Evolutionary conservation across 2,113 vertebrate genomes (phyloP), one percentile per base, ranked within the genome.

Genomic region (Cygnus buccinator): DNA sequence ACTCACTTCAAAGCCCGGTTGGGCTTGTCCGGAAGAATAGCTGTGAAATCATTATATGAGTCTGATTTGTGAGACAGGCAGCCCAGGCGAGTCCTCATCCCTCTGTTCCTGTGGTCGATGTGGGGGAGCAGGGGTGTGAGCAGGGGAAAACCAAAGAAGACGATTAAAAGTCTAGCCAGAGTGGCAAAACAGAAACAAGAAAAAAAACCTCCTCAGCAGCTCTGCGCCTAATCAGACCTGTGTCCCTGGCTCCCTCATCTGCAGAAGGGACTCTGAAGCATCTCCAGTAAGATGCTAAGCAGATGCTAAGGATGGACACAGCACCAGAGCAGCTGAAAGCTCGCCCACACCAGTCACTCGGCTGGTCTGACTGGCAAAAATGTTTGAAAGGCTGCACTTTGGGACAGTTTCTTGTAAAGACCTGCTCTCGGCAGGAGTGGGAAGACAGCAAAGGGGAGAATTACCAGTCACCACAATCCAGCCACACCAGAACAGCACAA

Each of bases 21-120:
- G 41, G 99, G 98, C 90, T 99, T 99, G 95, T 99, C 99, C 11
- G 98, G 98, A 95, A 99, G 98, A 95, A 99, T 99, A 94, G 99
- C 98, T 23, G 99, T 99, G 98, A 99, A 99, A 97, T 99, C 99
- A 37, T 98, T 99, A 97, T 98, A 99, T 52, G 99, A 99, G 97
- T 99, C 99, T 43, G 99, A 99, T 96, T 99, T 99, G 97, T 99
- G 98, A 95, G 99, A 99, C 94, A 99, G 98, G 97, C 99, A 99
- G 84, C 99, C 99, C 81, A 99, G 98, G 96, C 99, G 98, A 95
- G 99, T 99, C 98, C 99, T 99, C 99, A 99, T 99, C 95, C 98
- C 98, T 98, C 98, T 98, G 97, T 97, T 98, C 97, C 98, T 99
- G 97, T 88, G 97, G 96, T 87, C 79, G 62, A 78, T 82, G 96